Base-by-base conservation (phyloP, 2,113 vertebrate species). In the Phainopepla nitens region DNA sequence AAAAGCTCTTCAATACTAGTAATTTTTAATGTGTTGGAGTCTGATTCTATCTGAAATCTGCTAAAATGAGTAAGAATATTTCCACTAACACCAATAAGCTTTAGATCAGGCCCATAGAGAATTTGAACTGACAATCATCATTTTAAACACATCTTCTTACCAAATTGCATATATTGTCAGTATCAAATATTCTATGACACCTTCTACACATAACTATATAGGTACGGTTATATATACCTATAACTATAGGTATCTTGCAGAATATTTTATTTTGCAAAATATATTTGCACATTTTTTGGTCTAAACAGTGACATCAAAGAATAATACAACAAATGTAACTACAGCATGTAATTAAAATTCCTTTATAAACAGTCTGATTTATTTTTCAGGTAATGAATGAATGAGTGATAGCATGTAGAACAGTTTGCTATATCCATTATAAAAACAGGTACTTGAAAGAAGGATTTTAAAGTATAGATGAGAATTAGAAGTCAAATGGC, bases 11-110 rank as follows among this genome's bases (percentile, higher is more conserved):
- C 60, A 75, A 81, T 28, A 50, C 39, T 35, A 66, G 51, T 35
- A 77, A 92, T 86, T 90, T 96, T 95, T 83, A 90, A 90, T 42
- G 79, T 86, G 45, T 80, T 80, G 24, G 39, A 83, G 21, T 42
- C 36, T 85, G 45, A 94, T 47, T 85, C 31, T 66, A 66, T 70
- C 79, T 82, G 80, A 92, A 81, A 90, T 47, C 66, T 87, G n/a
- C 71, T 88, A 73, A 93, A 88, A 22, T 73, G 56, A 62, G 54
- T 76, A 65, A 56, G 68, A 94, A 29, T 77, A 79, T 85, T 86
- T 85, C 47, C 13, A 62, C 51, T 78, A 70, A 65, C 39, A 90
- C 13, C 42, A 73, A n/a, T 36, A 85, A 62, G 11, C 4, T 75
- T 88, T 70, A n/a, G 25, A 87, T 80, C 25, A 77, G 36, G 21